Evolutionary conservation across 2,888 invertebrate species (phyloP).

Genomic region (Empis stercorea): DNA sequence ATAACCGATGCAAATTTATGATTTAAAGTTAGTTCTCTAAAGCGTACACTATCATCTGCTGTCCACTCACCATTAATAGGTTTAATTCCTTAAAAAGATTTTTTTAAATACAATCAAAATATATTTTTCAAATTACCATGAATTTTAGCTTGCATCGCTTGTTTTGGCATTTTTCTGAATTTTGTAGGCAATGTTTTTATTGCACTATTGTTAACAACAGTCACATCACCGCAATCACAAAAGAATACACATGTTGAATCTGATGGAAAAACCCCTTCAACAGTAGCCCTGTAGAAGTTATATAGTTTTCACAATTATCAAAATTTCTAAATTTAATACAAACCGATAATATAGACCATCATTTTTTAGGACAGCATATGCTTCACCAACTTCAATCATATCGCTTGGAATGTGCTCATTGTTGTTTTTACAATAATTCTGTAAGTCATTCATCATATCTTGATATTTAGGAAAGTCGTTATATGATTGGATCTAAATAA

Average conservation of each 20-base stretch:
- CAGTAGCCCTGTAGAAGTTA: neutral
- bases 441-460: slow-evolving; percentile 52
- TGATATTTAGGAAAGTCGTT: slow-evolving; percentile 36
- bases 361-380: slow-evolving; percentile 53
- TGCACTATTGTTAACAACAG: slow-evolving; percentile 41
- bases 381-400: slow-evolving; percentile 44
- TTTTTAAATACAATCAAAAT: neutral
- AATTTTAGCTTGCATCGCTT: slow-evolving; percentile 51
- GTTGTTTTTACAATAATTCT: slow-evolving; percentile 45
- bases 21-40: slow-evolving; percentile 56
- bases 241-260: slow-evolving; percentile 41
- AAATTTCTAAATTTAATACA: no score
- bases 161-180: slow-evolving; percentile 48
- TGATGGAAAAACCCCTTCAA: neutral
- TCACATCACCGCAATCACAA: slow-evolving; percentile 52
- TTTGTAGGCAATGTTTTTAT: slow-evolving; percentile 42
- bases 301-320: neutral
- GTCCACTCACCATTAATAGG: slow-evolving; percentile 37
- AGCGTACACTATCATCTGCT: slow-evolving; percentile 54
- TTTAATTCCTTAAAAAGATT: slow-evolving; percentile 36
- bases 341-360: slow-evolving; percentile 64
- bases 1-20: slow-evolving; percentile 58
- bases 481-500: slow-evolving; percentile 40
- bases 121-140: slow-evolving; percentile 36
- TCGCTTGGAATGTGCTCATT: slow-evolving; percentile 38